Evolutionary conservation across 2,888 invertebrate genomes (phyloP).

Genomic region (Phoenoteleia sp.): DNA sequence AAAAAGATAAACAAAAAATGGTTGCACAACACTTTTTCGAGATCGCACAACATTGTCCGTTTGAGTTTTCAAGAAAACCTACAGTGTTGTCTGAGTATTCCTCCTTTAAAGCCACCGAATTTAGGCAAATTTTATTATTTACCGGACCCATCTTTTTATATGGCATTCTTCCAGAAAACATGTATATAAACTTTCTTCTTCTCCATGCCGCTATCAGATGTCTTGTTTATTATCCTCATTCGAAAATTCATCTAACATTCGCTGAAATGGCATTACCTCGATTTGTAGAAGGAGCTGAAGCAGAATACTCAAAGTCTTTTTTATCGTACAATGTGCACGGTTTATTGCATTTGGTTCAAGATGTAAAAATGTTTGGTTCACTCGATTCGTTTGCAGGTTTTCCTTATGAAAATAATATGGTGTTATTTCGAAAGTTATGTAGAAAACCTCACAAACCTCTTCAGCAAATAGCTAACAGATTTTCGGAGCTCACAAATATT

Average conservation of each 20-base stretch:
- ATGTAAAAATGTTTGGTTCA: neutral
- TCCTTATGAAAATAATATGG: conserved; percentile 24
- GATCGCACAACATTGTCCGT: no score
- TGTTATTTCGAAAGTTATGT: conserved; percentile 11
- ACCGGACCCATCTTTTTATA: conserved; percentile 2
- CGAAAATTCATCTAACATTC: neutral
- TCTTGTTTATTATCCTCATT: neutral
- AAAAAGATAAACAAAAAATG: neutral
- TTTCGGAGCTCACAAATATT: conserved; percentile 14
- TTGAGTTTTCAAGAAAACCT: conserved; percentile 30
- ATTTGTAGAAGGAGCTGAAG: neutral
- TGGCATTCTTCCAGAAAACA: neutral
- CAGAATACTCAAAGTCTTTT: neutral
- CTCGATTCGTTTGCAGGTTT: neutral
- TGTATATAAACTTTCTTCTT: neutral
- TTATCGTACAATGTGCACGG: neutral
- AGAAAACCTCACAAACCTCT: conserved; percentile 38
- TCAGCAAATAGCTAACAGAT: conserved; percentile 45
- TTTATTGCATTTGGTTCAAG: neutral
- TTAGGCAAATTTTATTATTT: conserved; percentile 31
- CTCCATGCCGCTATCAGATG: conserved; percentile 23
- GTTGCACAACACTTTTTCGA: neutral
- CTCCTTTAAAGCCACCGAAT: conserved; percentile 41
- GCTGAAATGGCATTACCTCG: neutral
- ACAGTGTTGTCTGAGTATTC: neutral